Evolutionary conservation across 2,113 vertebrate species (phyloP).

Genomic region (Takifugu bimaculatus): DNA sequence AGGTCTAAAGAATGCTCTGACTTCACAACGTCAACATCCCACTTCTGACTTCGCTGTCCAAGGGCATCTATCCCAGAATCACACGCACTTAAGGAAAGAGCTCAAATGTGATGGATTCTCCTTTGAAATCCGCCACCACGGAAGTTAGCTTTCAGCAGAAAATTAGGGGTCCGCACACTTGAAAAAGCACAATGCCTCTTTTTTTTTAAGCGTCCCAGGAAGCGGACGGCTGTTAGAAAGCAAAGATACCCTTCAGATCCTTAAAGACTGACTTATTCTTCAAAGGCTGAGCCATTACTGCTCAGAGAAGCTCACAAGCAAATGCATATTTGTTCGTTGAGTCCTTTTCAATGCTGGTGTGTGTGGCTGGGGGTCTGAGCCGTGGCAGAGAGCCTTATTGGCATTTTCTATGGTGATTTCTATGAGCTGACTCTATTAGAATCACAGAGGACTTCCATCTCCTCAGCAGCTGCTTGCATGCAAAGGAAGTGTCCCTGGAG

Average conservation of each 20-base stretch:
- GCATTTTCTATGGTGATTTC: conserved; percentile 73
- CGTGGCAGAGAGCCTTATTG: conserved; percentile 63
- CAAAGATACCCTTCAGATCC: conserved; percentile 37
- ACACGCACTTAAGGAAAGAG: conserved; percentile 17
- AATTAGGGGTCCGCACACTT: conserved; percentile 19
- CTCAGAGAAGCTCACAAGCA: conserved; percentile 26
- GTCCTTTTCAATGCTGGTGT: conserved; percentile 35
- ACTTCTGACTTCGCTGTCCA: conserved; percentile 30
- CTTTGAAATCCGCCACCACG: conserved; percentile 42
- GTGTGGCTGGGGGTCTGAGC: conserved; percentile 35
- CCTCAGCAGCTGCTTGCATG: conserved; percentile 62
- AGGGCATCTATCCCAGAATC: conserved; percentile 23
- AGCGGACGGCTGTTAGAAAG: conserved; percentile 36
- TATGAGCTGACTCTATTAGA: conserved; percentile 74
- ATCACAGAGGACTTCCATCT: conserved; percentile 68
- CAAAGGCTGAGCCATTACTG: conserved; percentile 14
- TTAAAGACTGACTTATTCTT: conserved; percentile 30
- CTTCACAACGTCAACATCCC: conserved; percentile 21
- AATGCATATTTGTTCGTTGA: conserved; percentile 31
- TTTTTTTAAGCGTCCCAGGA: conserved; percentile 35
- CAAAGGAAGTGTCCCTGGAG: conserved; percentile 73
- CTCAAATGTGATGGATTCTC: conserved; percentile 19
- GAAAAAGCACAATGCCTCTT: conserved; percentile 14
- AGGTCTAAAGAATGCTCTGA: conserved; percentile 6
- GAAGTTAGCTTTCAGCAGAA: conserved; percentile 42